phyloP scores from a whole-genome alignment of 2,797 vertebrate genomes.

The Sebastes elongatus region DNA sequence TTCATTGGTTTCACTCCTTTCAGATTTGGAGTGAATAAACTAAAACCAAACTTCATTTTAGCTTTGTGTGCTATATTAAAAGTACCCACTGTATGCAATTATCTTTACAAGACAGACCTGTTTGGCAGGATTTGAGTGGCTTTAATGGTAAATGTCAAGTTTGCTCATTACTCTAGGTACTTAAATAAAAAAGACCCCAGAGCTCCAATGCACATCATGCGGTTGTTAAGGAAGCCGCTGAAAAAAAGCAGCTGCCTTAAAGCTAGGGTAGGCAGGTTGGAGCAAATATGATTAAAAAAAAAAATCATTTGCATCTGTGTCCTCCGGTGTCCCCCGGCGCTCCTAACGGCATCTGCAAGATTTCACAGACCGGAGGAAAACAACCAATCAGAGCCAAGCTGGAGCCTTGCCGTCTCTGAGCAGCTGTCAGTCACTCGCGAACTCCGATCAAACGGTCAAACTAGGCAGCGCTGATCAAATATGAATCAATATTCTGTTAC shows the following conservation, averaged over 20 bases:
- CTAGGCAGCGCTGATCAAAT: too few relatives aligned
- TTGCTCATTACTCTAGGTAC: slow-evolving; percentile 6
- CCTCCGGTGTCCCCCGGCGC: too few relatives aligned
- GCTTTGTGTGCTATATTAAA: not conserved
- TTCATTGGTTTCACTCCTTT: not conserved
- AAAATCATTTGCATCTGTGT: too few relatives aligned
- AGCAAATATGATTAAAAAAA: too few relatives aligned
- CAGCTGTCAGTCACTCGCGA: too few relatives aligned
- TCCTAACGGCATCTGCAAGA: too few relatives aligned
- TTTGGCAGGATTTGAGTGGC: slow-evolving; percentile 14
- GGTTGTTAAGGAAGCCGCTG: not conserved
- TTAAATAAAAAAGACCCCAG: slow-evolving; percentile 7
- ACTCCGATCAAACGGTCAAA: too few relatives aligned
- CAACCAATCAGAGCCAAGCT: too few relatives aligned
- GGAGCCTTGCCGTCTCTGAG: too few relatives aligned
- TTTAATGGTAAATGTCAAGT: slow-evolving; percentile 24
- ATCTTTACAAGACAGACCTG: slow-evolving; percentile 12
- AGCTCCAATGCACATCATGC: slow-evolving; percentile 16
- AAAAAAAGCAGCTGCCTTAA: not conserved
- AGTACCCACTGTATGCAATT: not conserved
- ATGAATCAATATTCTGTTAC: too few relatives aligned
- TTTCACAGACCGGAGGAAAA: too few relatives aligned
- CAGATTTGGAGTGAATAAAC: not conserved
- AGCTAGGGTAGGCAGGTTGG: too few relatives aligned
- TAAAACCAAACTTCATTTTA: not conserved